Conservation (phyloP, 1,140 invertebrate genomes). For the Pogonognathellus flavescens region DNA sequence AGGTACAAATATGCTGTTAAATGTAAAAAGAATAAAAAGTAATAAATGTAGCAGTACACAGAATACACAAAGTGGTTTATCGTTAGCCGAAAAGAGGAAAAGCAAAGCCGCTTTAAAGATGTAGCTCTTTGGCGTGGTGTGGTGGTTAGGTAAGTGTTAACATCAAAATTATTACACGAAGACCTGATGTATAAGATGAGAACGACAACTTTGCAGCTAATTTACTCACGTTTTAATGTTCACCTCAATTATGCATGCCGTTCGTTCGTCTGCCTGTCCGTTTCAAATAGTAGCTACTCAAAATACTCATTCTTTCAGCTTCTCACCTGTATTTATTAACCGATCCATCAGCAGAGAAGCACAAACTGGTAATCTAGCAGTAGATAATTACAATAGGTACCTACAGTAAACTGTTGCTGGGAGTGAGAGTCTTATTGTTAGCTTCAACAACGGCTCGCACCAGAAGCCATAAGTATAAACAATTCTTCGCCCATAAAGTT, state of each 20-base stretch:
- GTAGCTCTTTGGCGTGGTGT: neutral
- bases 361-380: too few species aligned
- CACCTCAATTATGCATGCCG: constrained; percentile 30
- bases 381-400: too few species aligned
- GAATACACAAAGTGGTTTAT: neutral
- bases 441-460: too few species aligned
- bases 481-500: too few species aligned
- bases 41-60: neutral
- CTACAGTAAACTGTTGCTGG: too few species aligned
- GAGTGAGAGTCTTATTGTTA: too few species aligned
- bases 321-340: too few species aligned
- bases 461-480: too few species aligned
- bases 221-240: constrained; percentile 47
- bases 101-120: neutral
- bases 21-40: neutral
- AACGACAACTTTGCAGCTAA: constrained; percentile 44
- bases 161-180: constrained; percentile 30
- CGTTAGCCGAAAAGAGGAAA: constrained; percentile 14
- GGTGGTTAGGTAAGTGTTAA: constrained; percentile 1
- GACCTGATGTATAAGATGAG: constrained; percentile 1
- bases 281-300: neutral
- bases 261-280: neutral
- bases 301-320: too few species aligned
- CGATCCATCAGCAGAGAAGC: too few species aligned
- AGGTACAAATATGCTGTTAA: neutral